Percentiles rank a stretch among this genome's conserved stretches.
phyloP scores from a whole-genome alignment of 2,888 invertebrate species.

The Adineta ricciae region DNA sequence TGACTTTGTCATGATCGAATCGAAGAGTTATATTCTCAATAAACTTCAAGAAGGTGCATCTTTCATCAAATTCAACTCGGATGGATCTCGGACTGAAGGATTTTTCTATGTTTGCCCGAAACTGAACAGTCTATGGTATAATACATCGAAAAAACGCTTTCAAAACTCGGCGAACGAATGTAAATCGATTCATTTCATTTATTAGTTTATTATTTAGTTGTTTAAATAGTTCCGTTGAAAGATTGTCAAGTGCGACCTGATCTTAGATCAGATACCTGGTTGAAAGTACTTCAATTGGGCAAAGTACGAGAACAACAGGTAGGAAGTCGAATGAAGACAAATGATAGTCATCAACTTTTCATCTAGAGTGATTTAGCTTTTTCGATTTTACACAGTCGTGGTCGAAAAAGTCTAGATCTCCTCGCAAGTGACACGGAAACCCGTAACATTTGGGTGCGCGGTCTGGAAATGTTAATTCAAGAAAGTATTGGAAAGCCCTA shows the following conservation, averaged over 20 bases:
- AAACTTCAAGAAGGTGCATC: constrained; percentile 1
- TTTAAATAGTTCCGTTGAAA: not conserved
- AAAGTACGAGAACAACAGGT: constrained; percentile 15
- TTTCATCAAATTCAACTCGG: not conserved
- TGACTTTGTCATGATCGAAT: not conserved
- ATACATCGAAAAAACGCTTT: not conserved
- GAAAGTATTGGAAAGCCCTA: not conserved
- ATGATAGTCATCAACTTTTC: not conserved
- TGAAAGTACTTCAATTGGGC: not conserved
- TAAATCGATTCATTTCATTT: not conserved
- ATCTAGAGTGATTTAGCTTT: not conserved
- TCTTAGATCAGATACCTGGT: not conserved
- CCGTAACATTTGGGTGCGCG: not conserved
- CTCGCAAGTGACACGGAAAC: not conserved
- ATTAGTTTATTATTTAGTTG: not conserved
- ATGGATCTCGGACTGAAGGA: not conserved
- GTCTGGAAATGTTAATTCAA: not conserved
- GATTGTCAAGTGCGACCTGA: not conserved
- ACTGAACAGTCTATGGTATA: not conserved
- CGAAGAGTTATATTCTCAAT: not conserved
- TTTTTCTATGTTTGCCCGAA: not conserved
- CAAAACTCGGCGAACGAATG: not conserved
- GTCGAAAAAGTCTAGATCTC: constrained; percentile 8
- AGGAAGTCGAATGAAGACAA: not conserved
- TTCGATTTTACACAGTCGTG: constrained; percentile 4